These are phyloP conservation scores for Rachycentron canadum DNA, from an alignment of 2,797 vertebrate genomes.

Conservation along the genomic window DNA sequence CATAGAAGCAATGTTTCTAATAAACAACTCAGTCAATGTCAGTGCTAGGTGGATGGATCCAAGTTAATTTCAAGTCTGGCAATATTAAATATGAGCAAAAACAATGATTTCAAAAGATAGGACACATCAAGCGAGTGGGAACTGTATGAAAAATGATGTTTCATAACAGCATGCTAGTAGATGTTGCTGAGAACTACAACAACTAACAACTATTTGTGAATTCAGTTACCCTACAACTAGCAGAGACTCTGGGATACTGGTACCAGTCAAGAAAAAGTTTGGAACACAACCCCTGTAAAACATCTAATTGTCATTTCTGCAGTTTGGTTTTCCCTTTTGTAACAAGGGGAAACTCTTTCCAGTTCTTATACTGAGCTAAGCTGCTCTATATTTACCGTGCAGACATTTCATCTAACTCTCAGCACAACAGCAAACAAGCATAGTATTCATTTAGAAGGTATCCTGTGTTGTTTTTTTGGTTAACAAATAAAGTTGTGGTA, in stretches of 20 bases:
- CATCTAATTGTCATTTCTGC: neutral
- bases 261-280: neutral
- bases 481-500: slow-evolving; percentile 2
- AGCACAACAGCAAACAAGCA: neutral
- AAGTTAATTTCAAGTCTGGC: slow-evolving; percentile 21
- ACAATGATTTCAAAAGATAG: slow-evolving; percentile 30
- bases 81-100: slow-evolving; percentile 31
- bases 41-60: slow-evolving; percentile 21
- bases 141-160: neutral
- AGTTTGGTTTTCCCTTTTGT: neutral
- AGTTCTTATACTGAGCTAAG: neutral
- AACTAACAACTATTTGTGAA: neutral
- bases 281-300: neutral
- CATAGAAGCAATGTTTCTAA: slow-evolving; percentile 30
- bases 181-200: too few species aligned
- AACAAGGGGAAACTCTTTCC: neutral
- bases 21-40: slow-evolving; percentile 32
- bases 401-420: neutral
- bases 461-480: neutral
- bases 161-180: neutral
- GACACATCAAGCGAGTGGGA: slow-evolving; percentile 2
- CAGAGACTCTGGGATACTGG: neutral
- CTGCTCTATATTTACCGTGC: neutral
- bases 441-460: neutral
- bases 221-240: too few species aligned